phyloP scores from a whole-genome alignment of 2,797 vertebrate genomes.

The Peromyscus eremicus region DNA sequence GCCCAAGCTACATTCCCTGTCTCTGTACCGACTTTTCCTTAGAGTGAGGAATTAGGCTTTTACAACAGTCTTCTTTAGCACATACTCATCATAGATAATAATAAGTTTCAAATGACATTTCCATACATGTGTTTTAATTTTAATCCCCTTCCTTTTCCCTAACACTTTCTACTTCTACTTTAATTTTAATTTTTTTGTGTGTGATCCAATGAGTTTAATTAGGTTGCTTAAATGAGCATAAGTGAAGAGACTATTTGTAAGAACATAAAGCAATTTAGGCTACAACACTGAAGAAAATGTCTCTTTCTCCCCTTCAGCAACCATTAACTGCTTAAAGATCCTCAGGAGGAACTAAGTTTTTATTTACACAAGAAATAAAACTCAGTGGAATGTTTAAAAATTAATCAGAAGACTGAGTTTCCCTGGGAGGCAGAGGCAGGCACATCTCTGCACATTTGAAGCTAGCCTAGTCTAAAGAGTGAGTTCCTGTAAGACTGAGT shows the following conservation, averaged over 20 bases:
- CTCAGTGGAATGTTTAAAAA: conserved; percentile 1
- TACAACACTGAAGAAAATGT: not conserved
- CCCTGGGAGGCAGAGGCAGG: not conserved
- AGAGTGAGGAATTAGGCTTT: not conserved
- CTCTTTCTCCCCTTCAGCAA: not conserved
- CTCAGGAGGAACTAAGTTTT: not conserved
- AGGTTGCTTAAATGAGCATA: not conserved
- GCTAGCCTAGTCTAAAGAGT: not conserved
- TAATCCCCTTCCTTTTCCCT: not conserved
- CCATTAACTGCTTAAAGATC: not conserved
- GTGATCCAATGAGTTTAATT: not conserved
- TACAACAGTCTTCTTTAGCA: not conserved
- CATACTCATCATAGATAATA: not conserved
- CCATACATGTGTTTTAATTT: not conserved
- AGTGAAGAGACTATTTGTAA: not conserved
- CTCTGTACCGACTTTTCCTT: conserved; percentile 18
- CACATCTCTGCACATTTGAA: not conserved
- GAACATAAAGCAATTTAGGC: not conserved
- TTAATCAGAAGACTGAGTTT: not conserved
- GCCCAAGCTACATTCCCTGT: not conserved
- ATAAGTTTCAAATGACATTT: not conserved
- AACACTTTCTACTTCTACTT: not conserved
- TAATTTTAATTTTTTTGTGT: not conserved
- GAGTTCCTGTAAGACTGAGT: not conserved
- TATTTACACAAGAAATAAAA: conserved; percentile 35